phyloP scores from a whole-genome alignment of 1,140 invertebrate species.

The Epicauta chinensis region DNA sequence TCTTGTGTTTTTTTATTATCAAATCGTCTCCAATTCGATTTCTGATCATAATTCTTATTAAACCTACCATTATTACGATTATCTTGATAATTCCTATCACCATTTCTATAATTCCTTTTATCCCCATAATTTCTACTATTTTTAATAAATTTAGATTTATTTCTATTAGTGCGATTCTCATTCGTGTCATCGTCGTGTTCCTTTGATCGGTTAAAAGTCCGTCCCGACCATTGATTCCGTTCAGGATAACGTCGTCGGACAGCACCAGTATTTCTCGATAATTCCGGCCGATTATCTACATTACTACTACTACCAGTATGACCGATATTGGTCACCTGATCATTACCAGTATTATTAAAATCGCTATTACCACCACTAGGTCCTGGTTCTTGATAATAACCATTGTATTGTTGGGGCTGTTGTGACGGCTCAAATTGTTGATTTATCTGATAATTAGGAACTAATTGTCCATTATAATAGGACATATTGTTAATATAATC shows the following conservation, averaged over 20 bases:
- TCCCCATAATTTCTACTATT: slow-evolving; percentile 1
- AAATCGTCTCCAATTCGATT: too few relatives aligned
- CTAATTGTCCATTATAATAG: slow-evolving; percentile 2
- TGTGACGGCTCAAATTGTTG: too few relatives aligned
- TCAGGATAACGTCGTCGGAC: neutral
- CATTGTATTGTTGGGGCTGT: too few relatives aligned
- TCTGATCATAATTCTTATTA: too few relatives aligned
- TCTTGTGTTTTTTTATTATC: neutral
- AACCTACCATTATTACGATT: too few relatives aligned
- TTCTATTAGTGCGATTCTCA: neutral
- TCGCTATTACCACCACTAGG: too few relatives aligned
- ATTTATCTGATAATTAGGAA: too few relatives aligned
- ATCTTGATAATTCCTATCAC: neutral
- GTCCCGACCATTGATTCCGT: slow-evolving; percentile 1
- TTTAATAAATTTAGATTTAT: neutral
- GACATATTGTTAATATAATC: slow-evolving; percentile 10
- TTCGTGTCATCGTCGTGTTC: neutral
- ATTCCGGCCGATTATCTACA: too few relatives aligned
- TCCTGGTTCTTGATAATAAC: too few relatives aligned
- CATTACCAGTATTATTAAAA: too few relatives aligned
- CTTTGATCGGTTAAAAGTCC: neutral
- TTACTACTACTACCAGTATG: too few relatives aligned
- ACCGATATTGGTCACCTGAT: too few relatives aligned
- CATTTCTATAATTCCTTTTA: slow-evolving; percentile 6
- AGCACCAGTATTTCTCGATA: neutral